These are phyloP conservation scores for Hippopotamus amphibius DNA, from an alignment of 2,113 vertebrate genomes.

Conservation along the genomic window DNA sequence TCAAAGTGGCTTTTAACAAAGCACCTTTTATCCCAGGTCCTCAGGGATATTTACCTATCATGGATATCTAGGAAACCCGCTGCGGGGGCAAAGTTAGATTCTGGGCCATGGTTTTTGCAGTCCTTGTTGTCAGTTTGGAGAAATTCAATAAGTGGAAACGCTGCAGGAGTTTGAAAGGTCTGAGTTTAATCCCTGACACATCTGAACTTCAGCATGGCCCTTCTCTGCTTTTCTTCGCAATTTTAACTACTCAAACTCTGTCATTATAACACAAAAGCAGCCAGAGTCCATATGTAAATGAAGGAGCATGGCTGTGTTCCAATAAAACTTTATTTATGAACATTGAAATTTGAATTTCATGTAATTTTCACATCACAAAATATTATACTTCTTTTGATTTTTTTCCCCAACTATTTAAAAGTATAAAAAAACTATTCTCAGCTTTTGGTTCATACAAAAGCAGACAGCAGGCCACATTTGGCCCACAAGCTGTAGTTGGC, in stretches of 20 bases:
- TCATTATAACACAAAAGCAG: background rate
- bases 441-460: background rate
- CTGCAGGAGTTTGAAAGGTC: slow-evolving; percentile 60
- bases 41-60: slow-evolving; percentile 51
- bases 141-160: slow-evolving; percentile 61
- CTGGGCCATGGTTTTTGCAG: background rate
- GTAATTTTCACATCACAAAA: background rate
- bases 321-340: slow-evolving; percentile 60
- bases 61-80: slow-evolving; percentile 20
- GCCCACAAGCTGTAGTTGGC: fast-evolving
- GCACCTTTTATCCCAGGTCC: slow-evolving; percentile 63
- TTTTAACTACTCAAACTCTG: background rate
- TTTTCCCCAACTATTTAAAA: slow-evolving; percentile 12
- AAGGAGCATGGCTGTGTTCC: background rate
- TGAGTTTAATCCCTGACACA: slow-evolving; percentile 54
- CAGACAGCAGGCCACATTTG: background rate
- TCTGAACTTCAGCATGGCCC: slow-evolving; percentile 10
- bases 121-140: slow-evolving; percentile 38
- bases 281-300: background rate
- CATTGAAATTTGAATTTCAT: slow-evolving; percentile 13
- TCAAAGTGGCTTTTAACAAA: slow-evolving; percentile 68
- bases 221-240: background rate
- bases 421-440: background rate
- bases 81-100: background rate
- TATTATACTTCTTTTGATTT: background rate